These are phyloP conservation scores for Cricetomys ansorgei DNA, from an alignment of 2,113 vertebrate species.

Conservation along the genomic window DNA sequence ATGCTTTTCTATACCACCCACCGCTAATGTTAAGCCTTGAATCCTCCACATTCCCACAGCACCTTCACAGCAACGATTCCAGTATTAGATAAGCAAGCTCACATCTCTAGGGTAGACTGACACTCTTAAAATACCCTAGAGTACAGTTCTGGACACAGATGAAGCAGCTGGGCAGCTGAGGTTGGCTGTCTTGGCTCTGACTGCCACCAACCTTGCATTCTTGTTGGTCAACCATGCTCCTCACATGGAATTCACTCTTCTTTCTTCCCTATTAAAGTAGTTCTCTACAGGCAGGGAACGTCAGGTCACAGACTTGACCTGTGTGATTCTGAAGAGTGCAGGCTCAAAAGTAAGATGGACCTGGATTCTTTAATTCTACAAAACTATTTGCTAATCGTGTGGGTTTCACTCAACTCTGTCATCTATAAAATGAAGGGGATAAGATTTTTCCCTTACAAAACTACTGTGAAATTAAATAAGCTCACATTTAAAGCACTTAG, in stretches of 20 bases:
- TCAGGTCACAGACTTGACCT: not conserved
- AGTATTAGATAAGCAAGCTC: not conserved
- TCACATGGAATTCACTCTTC: not conserved
- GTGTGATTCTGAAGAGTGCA: not conserved
- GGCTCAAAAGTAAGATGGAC: not conserved
- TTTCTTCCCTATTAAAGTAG: not conserved
- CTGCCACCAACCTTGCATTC: not conserved
- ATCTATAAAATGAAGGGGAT: not conserved
- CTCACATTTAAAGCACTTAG: not conserved
- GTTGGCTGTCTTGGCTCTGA: not conserved
- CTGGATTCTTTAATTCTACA: not conserved
- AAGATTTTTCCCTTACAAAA: not conserved
- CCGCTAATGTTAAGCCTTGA: not conserved
- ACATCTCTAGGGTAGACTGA: not conserved
- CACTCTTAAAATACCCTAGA: not conserved
- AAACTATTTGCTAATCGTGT: not conserved
- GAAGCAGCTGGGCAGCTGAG: not conserved
- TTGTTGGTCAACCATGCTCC: not conserved
- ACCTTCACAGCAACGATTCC: not conserved
- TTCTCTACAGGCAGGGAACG: not conserved
- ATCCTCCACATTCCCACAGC: not conserved
- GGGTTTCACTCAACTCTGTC: not conserved
- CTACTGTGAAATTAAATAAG: not conserved
- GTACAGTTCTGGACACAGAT: not conserved
- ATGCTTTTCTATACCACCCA: not conserved